Evolutionary conservation across 2,888 invertebrate species (phyloP), one percentile per base, ranked within the genome.

Genomic region (Cantharis rufa): DNA sequence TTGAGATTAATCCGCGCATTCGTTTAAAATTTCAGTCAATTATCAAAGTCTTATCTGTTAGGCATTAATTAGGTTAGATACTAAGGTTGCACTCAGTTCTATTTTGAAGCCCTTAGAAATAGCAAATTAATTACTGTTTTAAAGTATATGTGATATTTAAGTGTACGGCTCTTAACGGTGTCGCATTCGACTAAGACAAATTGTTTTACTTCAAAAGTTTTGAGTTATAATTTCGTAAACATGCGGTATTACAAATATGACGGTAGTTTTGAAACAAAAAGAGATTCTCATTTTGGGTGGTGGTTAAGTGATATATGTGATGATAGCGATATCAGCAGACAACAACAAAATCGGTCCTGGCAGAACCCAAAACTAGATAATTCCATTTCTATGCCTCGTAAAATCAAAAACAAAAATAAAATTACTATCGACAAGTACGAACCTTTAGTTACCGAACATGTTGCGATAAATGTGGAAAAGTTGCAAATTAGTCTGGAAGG

Each of bases 231-330:
- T 28, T 10, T 28, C 11, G 10, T 28, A 62, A 78, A 13, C 32
- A 86, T 86, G 86, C 84, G 82, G 78, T 81, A 85, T 73, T 86
- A 86, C 78, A 82, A 82, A 75, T 16, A 72, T 15, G 85, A 86
- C 74, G 86, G 86, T 62, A 85, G 82, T 71, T 86, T 69, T 32
- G 78, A 79, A 18, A 84, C 84, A 28, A 79, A 83, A 61, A 71
- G 74, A 1, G 74, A 82, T 15, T 80, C 71, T 10, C 82, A 82
- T 64, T 87, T 86, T 72, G 86, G 87, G 10, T 86, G 86, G 86
- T 82, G 79, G 71, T 81, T 84, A 15, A 62, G 74, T 18, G 84
- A 85, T 62, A 82, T 85, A 15, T 62, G 48, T 13, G 15, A 69
- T 15, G 70, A 32, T 48, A 15, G 16, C 27, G n/a, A 10, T 10